Evolutionary conservation across 2,888 invertebrate species (phyloP).

Genomic region (Eupithecia abbreviata): DNA sequence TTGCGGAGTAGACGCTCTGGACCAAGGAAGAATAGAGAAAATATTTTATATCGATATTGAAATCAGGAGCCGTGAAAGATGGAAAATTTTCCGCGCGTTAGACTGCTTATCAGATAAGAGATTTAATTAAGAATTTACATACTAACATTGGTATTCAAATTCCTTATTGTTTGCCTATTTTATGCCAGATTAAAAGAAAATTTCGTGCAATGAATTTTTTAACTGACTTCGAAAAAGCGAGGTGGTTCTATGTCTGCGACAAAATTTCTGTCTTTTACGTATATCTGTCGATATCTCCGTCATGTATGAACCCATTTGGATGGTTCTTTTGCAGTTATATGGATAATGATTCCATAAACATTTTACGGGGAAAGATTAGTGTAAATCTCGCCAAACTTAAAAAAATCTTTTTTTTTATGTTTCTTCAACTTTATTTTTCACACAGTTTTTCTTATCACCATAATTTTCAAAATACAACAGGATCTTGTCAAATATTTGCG

Average conservation of each 20-base stretch:
- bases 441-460: not conserved
- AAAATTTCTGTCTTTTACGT: too few relatives aligned
- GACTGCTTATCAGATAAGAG: not conserved
- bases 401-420: not conserved
- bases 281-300: too few relatives aligned
- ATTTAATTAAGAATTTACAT: not conserved
- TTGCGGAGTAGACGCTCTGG: not conserved
- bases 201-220: not conserved
- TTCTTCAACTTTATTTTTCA: not conserved
- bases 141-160: too few relatives aligned
- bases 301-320: too few relatives aligned
- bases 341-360: too few relatives aligned
- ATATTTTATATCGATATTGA: not conserved
- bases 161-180: not conserved
- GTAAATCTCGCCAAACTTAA: too few relatives aligned
- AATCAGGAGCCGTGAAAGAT: not conserved
- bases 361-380: too few relatives aligned
- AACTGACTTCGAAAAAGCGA: too few relatives aligned
- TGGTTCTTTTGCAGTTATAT: too few relatives aligned
- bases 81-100: not conserved
- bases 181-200: not conserved
- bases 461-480: not conserved
- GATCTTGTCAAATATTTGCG: not conserved
- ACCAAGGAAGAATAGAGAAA: not conserved
- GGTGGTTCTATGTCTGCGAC: too few relatives aligned